A percentile compares a stretch with the other conserved stretches of the same genome.
These are phyloP conservation scores for Syrmaticus mikado DNA, from an alignment of 2,113 vertebrate genomes.

Conservation along the genomic window DNA sequence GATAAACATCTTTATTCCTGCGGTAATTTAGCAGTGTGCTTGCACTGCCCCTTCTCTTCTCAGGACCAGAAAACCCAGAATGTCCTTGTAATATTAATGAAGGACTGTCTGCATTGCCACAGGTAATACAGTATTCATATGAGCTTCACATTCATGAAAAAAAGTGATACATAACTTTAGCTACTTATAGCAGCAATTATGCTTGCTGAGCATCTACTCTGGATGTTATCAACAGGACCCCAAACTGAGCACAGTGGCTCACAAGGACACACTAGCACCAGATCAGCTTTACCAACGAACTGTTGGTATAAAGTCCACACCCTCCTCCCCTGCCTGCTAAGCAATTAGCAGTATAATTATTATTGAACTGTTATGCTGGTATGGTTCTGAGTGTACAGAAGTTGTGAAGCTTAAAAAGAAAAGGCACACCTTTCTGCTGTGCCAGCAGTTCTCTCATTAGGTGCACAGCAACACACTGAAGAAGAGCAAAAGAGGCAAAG, in stretches of 20 bases:
- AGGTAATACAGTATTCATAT: conserved; percentile 2
- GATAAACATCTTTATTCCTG: background rate
- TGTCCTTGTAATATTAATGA: conserved; percentile 35
- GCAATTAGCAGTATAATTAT: background rate
- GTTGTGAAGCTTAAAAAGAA: background rate
- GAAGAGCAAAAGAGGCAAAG: background rate
- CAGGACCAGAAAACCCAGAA: background rate
- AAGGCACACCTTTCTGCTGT: background rate
- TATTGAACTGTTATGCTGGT: background rate
- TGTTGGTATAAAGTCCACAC: background rate
- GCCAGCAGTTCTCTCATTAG: background rate
- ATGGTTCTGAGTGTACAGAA: background rate
- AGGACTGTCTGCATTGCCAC: conserved; percentile 33
- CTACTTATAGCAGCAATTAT: background rate
- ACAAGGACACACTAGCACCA: background rate
- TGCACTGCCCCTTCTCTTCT: background rate
- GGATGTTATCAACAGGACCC: background rate
- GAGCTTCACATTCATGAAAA: background rate
- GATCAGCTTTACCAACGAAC: background rate
- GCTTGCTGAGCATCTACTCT: background rate
- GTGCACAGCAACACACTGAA: background rate
- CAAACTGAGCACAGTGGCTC: background rate
- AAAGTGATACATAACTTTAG: conserved; percentile 2
- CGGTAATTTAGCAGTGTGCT: background rate
- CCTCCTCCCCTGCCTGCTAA: background rate